phyloP scores from a whole-genome alignment of 2,888 invertebrate species.

The Ellobium chinense region DNA sequence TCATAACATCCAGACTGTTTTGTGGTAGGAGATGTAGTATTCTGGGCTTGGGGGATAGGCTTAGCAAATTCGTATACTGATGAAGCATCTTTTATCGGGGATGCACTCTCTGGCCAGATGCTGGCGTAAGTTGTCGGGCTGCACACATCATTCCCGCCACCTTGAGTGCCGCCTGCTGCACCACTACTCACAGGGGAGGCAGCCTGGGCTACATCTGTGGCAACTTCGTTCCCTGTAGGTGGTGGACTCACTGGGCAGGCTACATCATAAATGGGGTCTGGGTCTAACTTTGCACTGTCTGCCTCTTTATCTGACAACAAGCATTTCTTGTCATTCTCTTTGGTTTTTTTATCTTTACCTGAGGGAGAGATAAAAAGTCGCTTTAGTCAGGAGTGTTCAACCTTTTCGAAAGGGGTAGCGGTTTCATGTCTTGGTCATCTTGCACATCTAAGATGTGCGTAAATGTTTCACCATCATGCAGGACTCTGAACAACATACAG shows the following conservation, averaged over 20 bases:
- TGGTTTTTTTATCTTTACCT: background rate
- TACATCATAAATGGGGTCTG: background rate
- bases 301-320: background rate
- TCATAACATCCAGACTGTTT: background rate
- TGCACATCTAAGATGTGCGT: too few species aligned
- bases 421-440: too few species aligned
- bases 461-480: too few species aligned
- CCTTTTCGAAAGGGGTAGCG: too few species aligned
- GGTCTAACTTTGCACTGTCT: background rate
- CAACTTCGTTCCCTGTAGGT: background rate
- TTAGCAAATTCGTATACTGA: slow-evolving; percentile 15
- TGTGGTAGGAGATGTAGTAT: background rate
- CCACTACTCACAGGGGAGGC: background rate
- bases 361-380: too few species aligned
- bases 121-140: background rate
- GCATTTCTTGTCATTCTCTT: background rate
- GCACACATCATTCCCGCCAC: background rate
- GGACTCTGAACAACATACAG: too few species aligned
- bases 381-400: too few species aligned
- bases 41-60: background rate
- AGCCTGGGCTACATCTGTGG: background rate
- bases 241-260: background rate
- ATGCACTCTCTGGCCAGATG: background rate
- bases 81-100: background rate
- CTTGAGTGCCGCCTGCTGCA: background rate